Percentiles rank a stretch among this genome's conserved stretches.
phyloP scores from a whole-genome alignment of 2,888 invertebrate genomes.

The Hypsopygia costalis region DNA sequence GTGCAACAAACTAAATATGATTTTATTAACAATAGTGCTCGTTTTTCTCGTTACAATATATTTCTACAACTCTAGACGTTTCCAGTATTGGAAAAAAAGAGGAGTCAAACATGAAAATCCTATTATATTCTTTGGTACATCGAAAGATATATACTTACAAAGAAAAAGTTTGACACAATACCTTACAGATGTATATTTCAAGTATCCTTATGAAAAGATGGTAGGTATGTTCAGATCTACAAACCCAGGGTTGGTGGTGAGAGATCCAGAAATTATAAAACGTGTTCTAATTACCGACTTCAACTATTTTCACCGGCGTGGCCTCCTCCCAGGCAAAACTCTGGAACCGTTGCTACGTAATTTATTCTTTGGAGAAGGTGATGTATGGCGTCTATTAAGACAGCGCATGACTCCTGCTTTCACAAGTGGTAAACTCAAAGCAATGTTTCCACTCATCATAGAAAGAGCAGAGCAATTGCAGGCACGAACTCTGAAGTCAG shows the following conservation, averaged over 20 bases:
- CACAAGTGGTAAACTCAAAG: slow-evolving; percentile 35
- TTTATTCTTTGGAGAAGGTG: slow-evolving; percentile 37
- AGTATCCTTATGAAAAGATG: slow-evolving; percentile 20
- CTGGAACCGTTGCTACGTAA: slow-evolving; percentile 40
- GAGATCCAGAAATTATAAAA: slow-evolving; percentile 20
- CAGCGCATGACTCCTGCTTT: slow-evolving; percentile 32
- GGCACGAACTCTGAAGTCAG: slow-evolving; percentile 9
- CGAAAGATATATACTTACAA: slow-evolving; percentile 24
- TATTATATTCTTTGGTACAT: slow-evolving; percentile 19
- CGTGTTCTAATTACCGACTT: slow-evolving; percentile 21
- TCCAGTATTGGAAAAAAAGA: slow-evolving; percentile 20
- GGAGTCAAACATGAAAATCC: slow-evolving; percentile 18
- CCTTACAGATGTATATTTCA: slow-evolving; percentile 18
- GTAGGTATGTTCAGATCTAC: slow-evolving; percentile 17
- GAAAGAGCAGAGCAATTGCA: slow-evolving; percentile 22
- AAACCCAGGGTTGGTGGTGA: slow-evolving; percentile 16
- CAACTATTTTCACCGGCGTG: slow-evolving; percentile 13
- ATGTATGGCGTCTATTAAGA: slow-evolving; percentile 23
- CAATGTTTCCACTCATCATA: slow-evolving; percentile 41
- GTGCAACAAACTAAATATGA: too few species aligned
- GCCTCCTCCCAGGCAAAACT: slow-evolving; percentile 16
- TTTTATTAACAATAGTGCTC: slow-evolving; percentile 4
- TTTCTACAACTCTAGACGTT: slow-evolving; percentile 15
- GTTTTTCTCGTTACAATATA: slow-evolving; percentile 9
- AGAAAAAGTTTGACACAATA: slow-evolving; percentile 26